A percentile compares a stretch with the other conserved stretches of the same genome.
Evolutionary conservation across 2,797 vertebrate genomes (phyloP).

Genomic region (Lithobates sylvaticus): DNA sequence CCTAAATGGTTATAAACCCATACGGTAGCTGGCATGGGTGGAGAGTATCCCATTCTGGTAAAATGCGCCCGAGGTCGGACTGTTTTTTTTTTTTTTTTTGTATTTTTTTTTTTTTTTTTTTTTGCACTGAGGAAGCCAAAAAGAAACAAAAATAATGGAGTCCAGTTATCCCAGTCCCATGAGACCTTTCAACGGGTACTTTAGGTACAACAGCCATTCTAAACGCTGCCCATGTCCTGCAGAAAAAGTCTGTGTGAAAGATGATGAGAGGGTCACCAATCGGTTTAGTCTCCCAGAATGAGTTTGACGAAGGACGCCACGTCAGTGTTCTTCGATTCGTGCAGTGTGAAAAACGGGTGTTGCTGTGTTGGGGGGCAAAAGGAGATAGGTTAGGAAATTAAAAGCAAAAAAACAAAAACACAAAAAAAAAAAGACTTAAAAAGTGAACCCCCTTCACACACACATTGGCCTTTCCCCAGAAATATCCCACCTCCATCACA

Average conservation of each 20-base stretch:
- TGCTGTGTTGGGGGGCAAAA: conserved; percentile 75
- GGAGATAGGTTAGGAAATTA: conserved; percentile 29
- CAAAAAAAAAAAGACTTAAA: too few species aligned
- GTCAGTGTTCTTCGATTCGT: conserved; percentile 96
- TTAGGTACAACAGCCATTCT: conserved; percentile 66
- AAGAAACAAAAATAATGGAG: conserved; percentile 64
- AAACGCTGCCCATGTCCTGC: conserved; percentile 65
- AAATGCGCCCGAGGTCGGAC: conserved; percentile 7
- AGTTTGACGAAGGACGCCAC: conserved; percentile 95
- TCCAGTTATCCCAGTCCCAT: conserved; percentile 60
- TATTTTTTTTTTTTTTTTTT: conserved; percentile 15
- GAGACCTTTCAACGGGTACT: conserved; percentile 72
- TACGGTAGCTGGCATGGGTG: conserved; percentile 28
- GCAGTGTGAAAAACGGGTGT: conserved; percentile 93
- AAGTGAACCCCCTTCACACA: too few species aligned
- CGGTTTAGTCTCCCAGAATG: conserved; percentile 89
- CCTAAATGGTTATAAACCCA: conserved; percentile 49
- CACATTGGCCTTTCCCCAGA: too few species aligned
- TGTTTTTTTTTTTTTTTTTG: background rate
- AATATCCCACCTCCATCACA: too few species aligned
- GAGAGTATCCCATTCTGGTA: conserved; percentile 59
- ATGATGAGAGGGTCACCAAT: background rate
- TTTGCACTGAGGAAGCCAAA: conserved; percentile 66
- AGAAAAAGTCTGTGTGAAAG: conserved; percentile 47
- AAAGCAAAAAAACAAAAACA: background rate